Percentiles rank a stretch among this genome's conserved stretches.
phyloP scores from a whole-genome alignment of 1,140 invertebrate genomes.

The Drosophila repletoides region DNA sequence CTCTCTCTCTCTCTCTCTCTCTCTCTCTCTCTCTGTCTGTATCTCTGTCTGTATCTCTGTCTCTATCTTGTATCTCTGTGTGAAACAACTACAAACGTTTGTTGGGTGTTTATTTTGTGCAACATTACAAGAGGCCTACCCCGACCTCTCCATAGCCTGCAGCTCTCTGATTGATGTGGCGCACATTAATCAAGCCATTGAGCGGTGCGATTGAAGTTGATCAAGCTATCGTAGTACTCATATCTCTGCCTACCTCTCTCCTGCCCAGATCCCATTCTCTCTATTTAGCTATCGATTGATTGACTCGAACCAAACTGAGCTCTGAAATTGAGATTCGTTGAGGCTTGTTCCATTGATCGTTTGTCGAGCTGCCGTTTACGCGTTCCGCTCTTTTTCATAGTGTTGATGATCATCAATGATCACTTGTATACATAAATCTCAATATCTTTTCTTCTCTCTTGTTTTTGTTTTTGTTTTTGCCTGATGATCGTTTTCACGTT shows the following conservation, averaged over 20 bases:
- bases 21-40: neutral
- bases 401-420: conserved; percentile 22
- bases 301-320: conserved; percentile 1
- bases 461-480: conserved; percentile 1
- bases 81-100: conserved; percentile 24
- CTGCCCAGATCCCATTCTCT: neutral
- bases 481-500: conserved; percentile 35
- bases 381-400: conserved; percentile 38
- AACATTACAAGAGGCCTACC: neutral
- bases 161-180: conserved; percentile 68
- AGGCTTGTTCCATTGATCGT: conserved; percentile 30
- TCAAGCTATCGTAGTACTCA: conserved; percentile 65
- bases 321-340: conserved; percentile 17
- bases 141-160: neutral
- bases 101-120: conserved; percentile 36
- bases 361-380: conserved; percentile 36
- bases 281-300: conserved; percentile 22
- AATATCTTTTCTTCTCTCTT: neutral
- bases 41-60: neutral
- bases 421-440: too few species aligned
- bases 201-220: conserved; percentile 65
- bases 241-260: conserved; percentile 16
- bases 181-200: conserved; percentile 76
- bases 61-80: neutral
- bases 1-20: neutral